phyloP scores from a whole-genome alignment of 2,113 vertebrate species.

The Bungarus multicinctus region DNA sequence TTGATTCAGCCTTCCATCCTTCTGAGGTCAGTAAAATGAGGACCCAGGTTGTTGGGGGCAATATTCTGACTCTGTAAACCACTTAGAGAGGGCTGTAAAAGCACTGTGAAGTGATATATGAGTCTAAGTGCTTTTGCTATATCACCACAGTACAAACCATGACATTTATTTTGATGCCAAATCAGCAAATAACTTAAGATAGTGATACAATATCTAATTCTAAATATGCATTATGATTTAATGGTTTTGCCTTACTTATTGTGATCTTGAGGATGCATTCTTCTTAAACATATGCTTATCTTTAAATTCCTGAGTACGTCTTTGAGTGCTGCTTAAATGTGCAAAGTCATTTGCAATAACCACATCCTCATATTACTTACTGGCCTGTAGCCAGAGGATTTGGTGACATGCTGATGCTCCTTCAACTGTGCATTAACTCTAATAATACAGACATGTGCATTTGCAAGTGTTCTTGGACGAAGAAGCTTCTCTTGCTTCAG shows the following conservation, averaged over 20 bases:
- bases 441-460: conserved; percentile 8
- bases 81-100: too few species aligned
- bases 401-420: background rate
- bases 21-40: too few species aligned
- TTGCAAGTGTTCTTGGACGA: conserved; percentile 15
- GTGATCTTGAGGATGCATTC: background rate
- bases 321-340: background rate
- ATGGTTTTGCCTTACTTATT: background rate
- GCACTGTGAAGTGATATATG: too few species aligned
- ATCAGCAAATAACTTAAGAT: background rate
- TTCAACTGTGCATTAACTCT: conserved; percentile 5
- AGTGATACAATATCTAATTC: background rate
- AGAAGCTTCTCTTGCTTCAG: conserved; percentile 11
- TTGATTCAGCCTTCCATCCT: too few species aligned
- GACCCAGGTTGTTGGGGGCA: too few species aligned
- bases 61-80: too few species aligned
- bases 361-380: background rate
- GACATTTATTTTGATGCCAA: background rate
- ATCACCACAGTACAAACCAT: background rate
- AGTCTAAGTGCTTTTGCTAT: too few species aligned
- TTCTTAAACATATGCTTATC: background rate
- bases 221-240: background rate
- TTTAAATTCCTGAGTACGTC: background rate
- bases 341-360: background rate
- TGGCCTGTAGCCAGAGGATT: background rate